Conservation (phyloP, 2,113 vertebrate species). For the Neopipo cinnamomea region DNA sequence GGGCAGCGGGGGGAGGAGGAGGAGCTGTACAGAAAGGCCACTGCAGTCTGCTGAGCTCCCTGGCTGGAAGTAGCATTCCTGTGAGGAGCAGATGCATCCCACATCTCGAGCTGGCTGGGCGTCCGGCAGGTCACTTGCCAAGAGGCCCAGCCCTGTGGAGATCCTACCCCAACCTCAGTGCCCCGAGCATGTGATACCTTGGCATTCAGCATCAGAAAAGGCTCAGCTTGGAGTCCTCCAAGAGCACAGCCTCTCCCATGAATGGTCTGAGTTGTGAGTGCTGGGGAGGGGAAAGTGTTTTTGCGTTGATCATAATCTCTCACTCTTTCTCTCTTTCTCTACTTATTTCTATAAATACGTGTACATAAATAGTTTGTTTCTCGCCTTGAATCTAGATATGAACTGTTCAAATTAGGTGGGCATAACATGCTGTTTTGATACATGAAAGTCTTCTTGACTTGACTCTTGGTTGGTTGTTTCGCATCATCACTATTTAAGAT, state of each 20-base stretch:
- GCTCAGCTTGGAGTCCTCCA: constrained; percentile 37
- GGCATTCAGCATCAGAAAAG: constrained; percentile 57
- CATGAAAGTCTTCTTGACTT: constrained; percentile 60
- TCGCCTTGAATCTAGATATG: constrained; percentile 66
- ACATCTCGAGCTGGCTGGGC: background rate
- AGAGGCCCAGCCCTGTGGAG: constrained; percentile 14
- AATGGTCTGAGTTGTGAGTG: constrained; percentile 47
- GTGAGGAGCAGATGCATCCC: constrained; percentile 47
- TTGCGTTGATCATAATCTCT: constrained; percentile 43
- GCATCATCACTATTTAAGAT: constrained; percentile 54
- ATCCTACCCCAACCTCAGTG: constrained; percentile 18
- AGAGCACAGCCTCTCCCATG: constrained; percentile 42
- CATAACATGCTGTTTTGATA: constrained; percentile 79
- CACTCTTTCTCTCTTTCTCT: constrained; percentile 50
- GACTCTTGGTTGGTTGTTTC: constrained; percentile 67
- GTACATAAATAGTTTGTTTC: constrained; percentile 72
- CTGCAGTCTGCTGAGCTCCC: constrained; percentile 54
- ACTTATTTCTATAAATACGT: constrained; percentile 62
- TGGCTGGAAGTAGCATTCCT: constrained; percentile 33
- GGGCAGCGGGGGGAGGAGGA: constrained; percentile 11
- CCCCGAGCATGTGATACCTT: constrained; percentile 35
- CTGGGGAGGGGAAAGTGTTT: constrained; percentile 53
- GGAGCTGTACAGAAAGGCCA: constrained; percentile 51
- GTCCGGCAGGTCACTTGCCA: background rate
- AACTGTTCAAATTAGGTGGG: constrained; percentile 77